Conservation (phyloP, 2,888 invertebrate genomes). For the Abscondita cerata region DNA sequence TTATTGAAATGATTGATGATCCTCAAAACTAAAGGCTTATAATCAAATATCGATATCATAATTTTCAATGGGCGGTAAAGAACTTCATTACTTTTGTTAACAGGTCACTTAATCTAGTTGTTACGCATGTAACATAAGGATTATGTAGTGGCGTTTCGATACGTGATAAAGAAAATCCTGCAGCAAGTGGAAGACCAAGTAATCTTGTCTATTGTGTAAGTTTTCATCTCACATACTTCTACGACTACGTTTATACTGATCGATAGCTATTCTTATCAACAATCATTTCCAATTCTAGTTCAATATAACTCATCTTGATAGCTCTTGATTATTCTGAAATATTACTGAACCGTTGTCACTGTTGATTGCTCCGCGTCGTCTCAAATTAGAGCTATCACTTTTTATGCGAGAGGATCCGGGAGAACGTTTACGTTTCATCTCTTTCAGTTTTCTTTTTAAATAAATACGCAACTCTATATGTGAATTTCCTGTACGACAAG, state of each 20-base stretch:
- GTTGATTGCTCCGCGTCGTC: constrained; percentile 2
- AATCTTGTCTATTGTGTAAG: constrained; percentile 26
- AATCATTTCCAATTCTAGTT: constrained; percentile 34
- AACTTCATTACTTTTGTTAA: constrained; percentile 9
- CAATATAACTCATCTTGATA: constrained; percentile 31
- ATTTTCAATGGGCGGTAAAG: constrained; percentile 9
- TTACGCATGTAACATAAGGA: constrained; percentile 25
- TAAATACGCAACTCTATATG: constrained; percentile 40
- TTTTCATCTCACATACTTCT: constrained; percentile 19
- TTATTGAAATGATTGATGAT: constrained; percentile 21
- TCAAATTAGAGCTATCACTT: background rate
- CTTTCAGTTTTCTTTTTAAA: constrained; percentile 29
- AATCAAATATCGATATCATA: constrained; percentile 23
- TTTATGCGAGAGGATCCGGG: constrained; percentile 2
- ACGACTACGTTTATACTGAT: constrained; percentile 14
- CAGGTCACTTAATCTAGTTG: constrained; percentile 18
- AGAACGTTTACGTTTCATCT: constrained; percentile 3
- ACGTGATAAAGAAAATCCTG: constrained; percentile 26
- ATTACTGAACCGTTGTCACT: constrained; percentile 6
- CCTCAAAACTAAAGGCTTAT: constrained; percentile 18
- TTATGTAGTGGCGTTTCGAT: constrained; percentile 22
- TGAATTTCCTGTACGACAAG: constrained; percentile 46
- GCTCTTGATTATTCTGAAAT: constrained; percentile 33
- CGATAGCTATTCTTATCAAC: constrained; percentile 26
- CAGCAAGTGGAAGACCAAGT: constrained; percentile 15